Conservation (phyloP, 2,113 vertebrate species). For the Pseudorasbora parva region DNA sequence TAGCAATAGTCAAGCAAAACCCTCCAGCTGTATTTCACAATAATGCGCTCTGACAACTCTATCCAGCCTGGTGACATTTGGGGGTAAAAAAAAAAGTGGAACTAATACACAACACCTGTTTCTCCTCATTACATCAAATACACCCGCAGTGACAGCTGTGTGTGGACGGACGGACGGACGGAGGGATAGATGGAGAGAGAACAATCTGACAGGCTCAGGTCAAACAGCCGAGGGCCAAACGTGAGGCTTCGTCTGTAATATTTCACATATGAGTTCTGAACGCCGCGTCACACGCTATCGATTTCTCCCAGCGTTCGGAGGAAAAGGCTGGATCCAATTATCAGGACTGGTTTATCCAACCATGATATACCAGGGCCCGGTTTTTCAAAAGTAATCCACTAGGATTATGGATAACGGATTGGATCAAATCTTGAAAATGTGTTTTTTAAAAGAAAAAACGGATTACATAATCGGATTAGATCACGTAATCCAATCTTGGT, state of each 20-base stretch:
- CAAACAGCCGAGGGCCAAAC: slow-evolving; percentile 22
- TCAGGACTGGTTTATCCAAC: neutral
- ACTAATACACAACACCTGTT: slow-evolving; percentile 76
- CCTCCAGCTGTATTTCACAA: slow-evolving; percentile 62
- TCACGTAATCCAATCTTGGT: no score
- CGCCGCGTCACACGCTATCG: slow-evolving; percentile 41
- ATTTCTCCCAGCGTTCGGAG: slow-evolving; percentile 56
- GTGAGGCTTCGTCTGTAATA: slow-evolving; percentile 58
- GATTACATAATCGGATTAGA: no score
- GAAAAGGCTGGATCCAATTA: slow-evolving; percentile 67
- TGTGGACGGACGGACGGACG: slow-evolving; percentile 51
- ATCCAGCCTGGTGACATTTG: slow-evolving; percentile 54
- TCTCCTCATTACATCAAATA: slow-evolving; percentile 69
- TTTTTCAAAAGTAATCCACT: no score
- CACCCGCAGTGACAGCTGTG: slow-evolving; percentile 77
- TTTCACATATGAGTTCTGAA: slow-evolving; percentile 64
- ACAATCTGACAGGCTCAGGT: slow-evolving; percentile 20
- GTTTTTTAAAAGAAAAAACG: no score
- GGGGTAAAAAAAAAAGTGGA: slow-evolving; percentile 64
- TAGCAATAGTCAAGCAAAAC: slow-evolving; percentile 64
- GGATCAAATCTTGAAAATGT: no score
- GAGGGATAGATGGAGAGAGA: slow-evolving; percentile 61
- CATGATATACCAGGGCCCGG: neutral
- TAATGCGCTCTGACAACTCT: slow-evolving; percentile 68
- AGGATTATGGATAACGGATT: no score